Conservation (phyloP, 2,797 vertebrate genomes). For the Acanthiza pusilla region DNA sequence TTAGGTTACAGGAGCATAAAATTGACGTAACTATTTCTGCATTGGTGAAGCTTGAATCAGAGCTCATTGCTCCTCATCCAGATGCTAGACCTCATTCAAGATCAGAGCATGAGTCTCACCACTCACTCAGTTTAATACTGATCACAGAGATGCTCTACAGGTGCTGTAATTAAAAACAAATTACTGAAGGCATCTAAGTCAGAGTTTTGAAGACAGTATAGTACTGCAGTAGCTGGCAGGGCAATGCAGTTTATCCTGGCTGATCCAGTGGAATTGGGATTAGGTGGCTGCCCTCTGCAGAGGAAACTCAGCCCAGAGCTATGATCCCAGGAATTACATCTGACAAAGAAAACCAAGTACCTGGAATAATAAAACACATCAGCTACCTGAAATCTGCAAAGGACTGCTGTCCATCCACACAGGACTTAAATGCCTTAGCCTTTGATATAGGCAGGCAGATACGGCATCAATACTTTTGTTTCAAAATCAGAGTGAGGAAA, state of each 20-base stretch:
- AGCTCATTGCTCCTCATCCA: background rate
- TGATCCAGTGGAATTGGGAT: background rate
- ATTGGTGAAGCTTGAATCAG: background rate
- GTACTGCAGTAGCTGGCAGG: background rate
- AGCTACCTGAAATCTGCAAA: background rate
- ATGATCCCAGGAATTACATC: background rate
- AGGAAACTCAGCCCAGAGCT: background rate
- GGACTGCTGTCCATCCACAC: accelerated
- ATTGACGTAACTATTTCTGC: background rate
- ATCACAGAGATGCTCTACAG: background rate
- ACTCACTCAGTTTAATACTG: background rate
- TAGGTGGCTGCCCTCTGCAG: background rate
- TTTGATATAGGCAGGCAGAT: background rate
- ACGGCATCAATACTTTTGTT: background rate
- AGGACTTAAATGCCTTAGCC: background rate
- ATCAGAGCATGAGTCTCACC: background rate
- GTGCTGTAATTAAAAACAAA: background rate
- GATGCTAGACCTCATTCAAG: background rate
- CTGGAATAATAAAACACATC: background rate
- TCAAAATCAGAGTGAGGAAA: background rate
- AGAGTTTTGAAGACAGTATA: background rate
- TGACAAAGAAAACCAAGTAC: background rate
- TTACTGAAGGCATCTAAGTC: background rate
- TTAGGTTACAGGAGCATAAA: background rate
- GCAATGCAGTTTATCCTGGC: background rate